Conservation (phyloP, 2,113 vertebrate species). For the Origma solitaria region DNA sequence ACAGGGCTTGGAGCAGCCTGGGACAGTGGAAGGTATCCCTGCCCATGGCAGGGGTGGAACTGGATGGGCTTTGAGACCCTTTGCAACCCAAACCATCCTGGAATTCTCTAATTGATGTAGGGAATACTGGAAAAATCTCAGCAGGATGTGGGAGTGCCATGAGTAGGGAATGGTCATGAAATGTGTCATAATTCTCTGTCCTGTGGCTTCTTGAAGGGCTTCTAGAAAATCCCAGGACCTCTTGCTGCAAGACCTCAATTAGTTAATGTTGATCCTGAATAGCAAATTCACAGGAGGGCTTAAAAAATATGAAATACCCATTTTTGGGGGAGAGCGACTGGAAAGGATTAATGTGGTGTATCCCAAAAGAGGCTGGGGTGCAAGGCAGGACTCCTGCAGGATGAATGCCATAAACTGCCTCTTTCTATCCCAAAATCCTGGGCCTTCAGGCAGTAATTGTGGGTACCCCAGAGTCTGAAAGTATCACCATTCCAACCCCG, state of each 20-base stretch:
- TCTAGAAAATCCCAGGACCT: background rate
- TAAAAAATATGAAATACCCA: background rate
- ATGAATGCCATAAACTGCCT: background rate
- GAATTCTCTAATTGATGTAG: background rate
- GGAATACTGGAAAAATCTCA: background rate
- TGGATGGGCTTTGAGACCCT: background rate
- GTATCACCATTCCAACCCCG: background rate
- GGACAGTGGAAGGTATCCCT: background rate
- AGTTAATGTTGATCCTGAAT: background rate
- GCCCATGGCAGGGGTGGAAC: background rate
- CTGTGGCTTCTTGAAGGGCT: background rate
- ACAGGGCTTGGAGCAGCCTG: background rate
- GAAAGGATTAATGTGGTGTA: fast-evolving
- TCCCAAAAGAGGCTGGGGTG: background rate
- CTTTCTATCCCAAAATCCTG: background rate
- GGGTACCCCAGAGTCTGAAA: background rate
- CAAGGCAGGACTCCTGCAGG: background rate
- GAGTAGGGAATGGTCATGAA: background rate
- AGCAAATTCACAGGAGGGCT: background rate
- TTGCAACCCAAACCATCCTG: background rate
- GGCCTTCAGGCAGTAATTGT: background rate
- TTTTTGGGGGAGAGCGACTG: background rate
- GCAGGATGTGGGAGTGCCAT: background rate
- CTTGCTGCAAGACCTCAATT: background rate
- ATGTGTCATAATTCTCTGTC: background rate